These are phyloP conservation scores for Polydrusus pterygomalis DNA, from an alignment of 2,888 invertebrate species.

Conservation along the genomic window DNA sequence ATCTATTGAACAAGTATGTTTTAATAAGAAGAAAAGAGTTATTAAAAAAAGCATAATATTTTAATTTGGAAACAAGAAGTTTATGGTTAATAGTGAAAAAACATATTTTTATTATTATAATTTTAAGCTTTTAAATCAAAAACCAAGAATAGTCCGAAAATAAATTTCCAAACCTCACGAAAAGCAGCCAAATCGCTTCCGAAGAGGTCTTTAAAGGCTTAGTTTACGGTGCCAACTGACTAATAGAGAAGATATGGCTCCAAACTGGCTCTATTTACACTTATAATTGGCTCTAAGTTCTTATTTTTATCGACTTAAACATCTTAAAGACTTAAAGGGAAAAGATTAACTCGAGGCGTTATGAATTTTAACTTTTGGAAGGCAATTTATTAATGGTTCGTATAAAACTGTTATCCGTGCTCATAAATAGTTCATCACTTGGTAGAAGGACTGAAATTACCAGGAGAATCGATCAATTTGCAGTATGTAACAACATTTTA, in stretches of 20 bases:
- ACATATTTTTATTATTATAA: neutral
- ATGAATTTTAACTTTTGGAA: constrained; percentile 5
- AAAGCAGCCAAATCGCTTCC: neutral
- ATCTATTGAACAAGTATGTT: too few relatives aligned
- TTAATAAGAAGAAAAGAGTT: too few relatives aligned
- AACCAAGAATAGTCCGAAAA: neutral
- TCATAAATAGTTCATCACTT: too few relatives aligned
- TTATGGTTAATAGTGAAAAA: too few relatives aligned
- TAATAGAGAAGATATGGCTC: constrained; percentile 28
- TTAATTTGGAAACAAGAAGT: too few relatives aligned
- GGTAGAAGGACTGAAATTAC: too few relatives aligned
- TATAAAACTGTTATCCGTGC: too few relatives aligned
- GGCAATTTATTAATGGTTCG: too few relatives aligned
- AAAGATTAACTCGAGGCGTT: neutral
- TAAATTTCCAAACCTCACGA: neutral
- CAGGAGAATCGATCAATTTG: too few relatives aligned
- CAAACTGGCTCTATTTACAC: constrained; percentile 19
- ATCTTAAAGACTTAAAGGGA: neutral
- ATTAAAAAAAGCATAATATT: neutral
- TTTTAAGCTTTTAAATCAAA: neutral
- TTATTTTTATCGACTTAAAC: constrained; percentile 15
- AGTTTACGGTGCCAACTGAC: constrained; percentile 26
- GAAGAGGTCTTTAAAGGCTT: constrained; percentile 5
- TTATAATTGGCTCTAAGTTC: constrained; percentile 27
- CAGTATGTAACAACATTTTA: too few relatives aligned